Base-by-base conservation (phyloP, 1,140 invertebrate genomes). In the Calephelis nemesis region DNA sequence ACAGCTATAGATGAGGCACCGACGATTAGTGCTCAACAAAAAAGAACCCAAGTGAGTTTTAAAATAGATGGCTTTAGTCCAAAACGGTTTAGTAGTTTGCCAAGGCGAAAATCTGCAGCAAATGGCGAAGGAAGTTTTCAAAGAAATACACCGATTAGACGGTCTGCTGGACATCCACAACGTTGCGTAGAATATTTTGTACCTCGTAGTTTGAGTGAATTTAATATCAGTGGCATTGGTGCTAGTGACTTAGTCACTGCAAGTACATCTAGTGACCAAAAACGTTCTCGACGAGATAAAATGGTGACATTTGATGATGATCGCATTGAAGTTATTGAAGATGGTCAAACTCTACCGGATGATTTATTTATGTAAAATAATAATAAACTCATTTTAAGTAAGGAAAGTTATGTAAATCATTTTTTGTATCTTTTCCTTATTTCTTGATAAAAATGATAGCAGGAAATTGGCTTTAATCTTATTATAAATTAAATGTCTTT, bases 231-330 rank as follows among this genome's bases (percentile, higher is more conserved):
- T 0, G 92, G 93, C 1, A 86, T 94, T 0, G 93, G 93, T 92
- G 94, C 42, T 87, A 93, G 42, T 92, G 77, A 82, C 13, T 69
- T 81, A 49, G 70, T 67, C 79, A 76, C 48, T 72, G 48, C 81
- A 79, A 52, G 73, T 69, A 39, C 77, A 71, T 47, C 76, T 77
- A 67, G 77, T 30, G 76, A 80, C 47, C 71, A 70, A 72, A 73
- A 74, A 45, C 68, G 75, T 39, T 65, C 92, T 93, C 65, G 95
- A 4, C 92, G 95, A 48, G 96, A 96, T 81, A 96, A 96, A 87
- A 96, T 96, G 94, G 96, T 96, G 12, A 97, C 96, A 1, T 97
- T 97, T 75, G 95, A 96, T 76, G 96, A 97, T 76, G 95, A 96
- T 66, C 79, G 83, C 47, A 70, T 69, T n/a, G 70, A 65, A 19